Evolutionary conservation across 2,888 invertebrate genomes (phyloP).

Genomic region (Patella pellucida): DNA sequence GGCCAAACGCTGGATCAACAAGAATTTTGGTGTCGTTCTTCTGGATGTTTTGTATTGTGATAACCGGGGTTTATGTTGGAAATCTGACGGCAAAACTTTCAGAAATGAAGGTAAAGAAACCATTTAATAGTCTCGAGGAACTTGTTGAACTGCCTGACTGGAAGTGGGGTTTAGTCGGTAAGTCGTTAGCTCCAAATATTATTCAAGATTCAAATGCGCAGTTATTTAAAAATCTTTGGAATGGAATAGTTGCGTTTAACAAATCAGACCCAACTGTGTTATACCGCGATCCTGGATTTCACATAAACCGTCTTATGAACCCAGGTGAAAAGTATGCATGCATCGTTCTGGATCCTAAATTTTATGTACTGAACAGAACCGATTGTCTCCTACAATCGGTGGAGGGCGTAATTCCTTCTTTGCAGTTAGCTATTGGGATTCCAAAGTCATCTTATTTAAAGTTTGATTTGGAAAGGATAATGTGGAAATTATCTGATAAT

Average conservation of each 20-base stretch:
- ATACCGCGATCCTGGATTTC: not conserved
- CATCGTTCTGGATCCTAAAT: not conserved
- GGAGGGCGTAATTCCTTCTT: not conserved
- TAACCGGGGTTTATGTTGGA: not conserved
- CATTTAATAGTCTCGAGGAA: not conserved
- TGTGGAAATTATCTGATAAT: not conserved
- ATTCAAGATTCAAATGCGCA: not conserved
- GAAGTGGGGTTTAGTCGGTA: not conserved
- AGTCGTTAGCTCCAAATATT: not conserved
- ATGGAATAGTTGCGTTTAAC: not conserved
- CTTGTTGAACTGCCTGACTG: not conserved
- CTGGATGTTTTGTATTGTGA: not conserved
- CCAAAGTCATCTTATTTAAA: not conserved
- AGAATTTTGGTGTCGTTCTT: not conserved
- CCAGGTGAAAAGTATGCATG: not conserved
- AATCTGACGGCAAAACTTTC: not conserved
- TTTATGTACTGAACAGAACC: not conserved
- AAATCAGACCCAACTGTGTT: not conserved
- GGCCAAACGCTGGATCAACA: not conserved
- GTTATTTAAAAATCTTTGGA: not conserved
- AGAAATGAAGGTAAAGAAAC: not conserved
- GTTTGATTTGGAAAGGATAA: not conserved
- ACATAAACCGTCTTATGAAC: not conserved
- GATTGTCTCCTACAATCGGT: not conserved
- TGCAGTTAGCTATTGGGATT: not conserved